Percentiles rank a stretch among this genome's conserved stretches.
phyloP scores from a whole-genome alignment of 2,113 vertebrate genomes.

The Sisor rabdophorus region DNA sequence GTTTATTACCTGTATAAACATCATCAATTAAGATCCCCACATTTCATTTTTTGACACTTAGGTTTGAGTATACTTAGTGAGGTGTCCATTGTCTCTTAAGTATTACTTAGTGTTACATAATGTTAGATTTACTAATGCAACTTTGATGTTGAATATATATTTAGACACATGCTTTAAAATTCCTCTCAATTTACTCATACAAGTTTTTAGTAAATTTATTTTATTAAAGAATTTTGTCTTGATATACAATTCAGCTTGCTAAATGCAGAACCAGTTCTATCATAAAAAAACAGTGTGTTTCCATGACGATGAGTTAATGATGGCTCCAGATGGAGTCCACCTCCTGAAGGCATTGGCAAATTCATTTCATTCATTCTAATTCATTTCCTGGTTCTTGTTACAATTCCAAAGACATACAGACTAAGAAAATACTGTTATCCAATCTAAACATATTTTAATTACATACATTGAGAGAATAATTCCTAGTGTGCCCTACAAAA shows the following conservation, averaged over 20 bases:
- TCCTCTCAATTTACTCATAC: background rate
- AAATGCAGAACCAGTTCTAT: conserved; percentile 19
- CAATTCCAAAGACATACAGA: conserved; percentile 8
- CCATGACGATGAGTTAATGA: conserved; percentile 42
- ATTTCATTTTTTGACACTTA: background rate
- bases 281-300: conserved; percentile 40
- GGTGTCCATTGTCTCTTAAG: background rate
- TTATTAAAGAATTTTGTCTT: background rate
- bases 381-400: conserved; percentile 29
- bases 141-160: background rate
- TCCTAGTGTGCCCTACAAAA: conserved; percentile 25
- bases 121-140: background rate
- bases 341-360: conserved; percentile 39
- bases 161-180: background rate
- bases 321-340: conserved; percentile 38
- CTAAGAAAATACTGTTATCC: background rate
- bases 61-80: background rate
- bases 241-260: conserved; percentile 12
- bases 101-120: background rate
- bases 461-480: conserved; percentile 10
- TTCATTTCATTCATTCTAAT: conserved; percentile 36
- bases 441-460: conserved; percentile 1
- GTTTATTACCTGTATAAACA: background rate
- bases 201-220: background rate
- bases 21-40: background rate